Conservation (phyloP, 2,113 vertebrate species). For the Phocoena phocoena region DNA sequence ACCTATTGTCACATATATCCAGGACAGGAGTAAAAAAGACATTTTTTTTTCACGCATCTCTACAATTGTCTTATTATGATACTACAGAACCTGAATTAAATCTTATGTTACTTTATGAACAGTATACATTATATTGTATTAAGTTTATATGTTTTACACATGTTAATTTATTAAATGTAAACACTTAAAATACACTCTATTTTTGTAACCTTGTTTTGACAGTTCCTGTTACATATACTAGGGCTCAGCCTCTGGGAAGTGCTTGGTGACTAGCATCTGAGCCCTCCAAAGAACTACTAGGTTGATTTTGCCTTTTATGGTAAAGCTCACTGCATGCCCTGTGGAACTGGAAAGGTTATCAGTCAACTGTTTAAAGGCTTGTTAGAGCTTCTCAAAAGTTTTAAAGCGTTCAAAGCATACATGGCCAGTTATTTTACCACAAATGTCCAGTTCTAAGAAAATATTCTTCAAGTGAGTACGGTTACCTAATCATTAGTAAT, state of each 20-base stretch:
- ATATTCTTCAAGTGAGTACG: neutral
- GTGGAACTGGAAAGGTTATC: neutral
- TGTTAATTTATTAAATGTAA: conserved; percentile 21
- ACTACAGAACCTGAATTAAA: neutral
- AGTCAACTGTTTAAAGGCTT: neutral
- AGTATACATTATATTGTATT: neutral
- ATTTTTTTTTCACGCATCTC: neutral
- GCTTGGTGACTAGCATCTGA: no score
- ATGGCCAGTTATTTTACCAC: neutral
- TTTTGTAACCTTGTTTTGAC: neutral
- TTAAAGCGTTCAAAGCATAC: neutral
- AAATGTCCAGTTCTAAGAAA: neutral
- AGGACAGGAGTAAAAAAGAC: neutral
- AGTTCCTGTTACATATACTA: neutral
- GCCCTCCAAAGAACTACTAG: neutral
- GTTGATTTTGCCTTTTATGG: neutral
- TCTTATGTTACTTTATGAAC: neutral
- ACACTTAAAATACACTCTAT: neutral
- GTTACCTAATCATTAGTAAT: neutral
- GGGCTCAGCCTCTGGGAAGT: neutral
- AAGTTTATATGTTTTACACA: neutral
- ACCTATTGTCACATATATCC: neutral
- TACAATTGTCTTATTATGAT: neutral
- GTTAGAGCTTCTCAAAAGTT: neutral
- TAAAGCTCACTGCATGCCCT: neutral